Evolutionary conservation across 2,113 vertebrate genomes (phyloP), one percentile per base, ranked within the genome.

Genomic region (Passer domesticus): DNA sequence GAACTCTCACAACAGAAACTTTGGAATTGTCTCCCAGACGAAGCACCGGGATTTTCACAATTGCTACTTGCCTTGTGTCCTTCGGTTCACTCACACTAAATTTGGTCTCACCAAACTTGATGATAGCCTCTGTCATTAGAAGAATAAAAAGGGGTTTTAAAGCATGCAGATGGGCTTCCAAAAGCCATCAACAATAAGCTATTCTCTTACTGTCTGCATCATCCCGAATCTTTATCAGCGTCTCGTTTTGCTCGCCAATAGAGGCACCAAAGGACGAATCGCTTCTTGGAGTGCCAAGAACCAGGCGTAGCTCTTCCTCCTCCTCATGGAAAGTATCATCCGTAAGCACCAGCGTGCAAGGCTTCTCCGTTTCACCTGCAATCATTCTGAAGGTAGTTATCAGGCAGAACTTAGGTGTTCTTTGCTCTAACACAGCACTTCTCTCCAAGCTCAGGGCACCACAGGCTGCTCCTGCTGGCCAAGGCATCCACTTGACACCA

Each of bases 1-100:
- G 99, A 68, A 99, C 98, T 39, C 99, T 98, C 30, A 99, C 99
- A 10, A 99, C 67, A 20, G 99, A 99, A 94, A 99, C 98, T 95
- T 98, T 99, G 4, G 99, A 99, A 49, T 98, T 97, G 91, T 99
- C 99, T 78, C 99, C 99, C 86, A 98, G 95, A 80, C 99, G 98
- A 66, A 98, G 95, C 87, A 99, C 98, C 17, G 99, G 98, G 74
- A 99, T 98, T 97, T 95, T 98, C 88, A 99, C 96, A n/a, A 98
- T 68, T 14, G 96, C 97, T 20, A 98, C 96, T 69, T 98, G 92
- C 19, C 98, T 98, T 8, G 94, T 67, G 74, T 98, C 98, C 77
- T 98, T 98, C 0, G 99, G 99, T 90, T 99, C 99, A 49, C 97
- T 98, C 59, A 99, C 95, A 11, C 98, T 99, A 96, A 98, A 98